These are phyloP conservation scores for Vanessa cardui DNA, from an alignment of 2,888 invertebrate species.

Conservation along the genomic window DNA sequence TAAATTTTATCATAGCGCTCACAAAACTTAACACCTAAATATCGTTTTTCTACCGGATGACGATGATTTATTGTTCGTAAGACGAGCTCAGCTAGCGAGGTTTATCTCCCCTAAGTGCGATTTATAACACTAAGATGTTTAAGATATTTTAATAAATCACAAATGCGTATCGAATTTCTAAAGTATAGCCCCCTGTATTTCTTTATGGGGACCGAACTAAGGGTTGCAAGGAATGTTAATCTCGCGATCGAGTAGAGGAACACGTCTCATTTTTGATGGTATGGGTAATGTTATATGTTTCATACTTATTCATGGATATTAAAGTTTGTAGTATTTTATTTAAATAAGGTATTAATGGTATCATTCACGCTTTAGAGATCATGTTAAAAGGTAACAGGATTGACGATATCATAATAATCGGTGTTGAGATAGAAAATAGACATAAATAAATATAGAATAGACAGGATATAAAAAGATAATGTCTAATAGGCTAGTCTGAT, in stretches of 20 bases:
- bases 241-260: slow-evolving; percentile 58
- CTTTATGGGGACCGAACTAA: slow-evolving; percentile 56
- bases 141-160: slow-evolving; percentile 80
- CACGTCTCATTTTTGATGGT: slow-evolving; percentile 42
- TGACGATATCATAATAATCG: neutral
- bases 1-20: slow-evolving; percentile 28
- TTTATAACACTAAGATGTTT: slow-evolving; percentile 74
- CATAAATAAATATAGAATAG: too few species aligned
- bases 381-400: neutral
- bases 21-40: slow-evolving; percentile 63
- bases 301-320: slow-evolving; percentile 30
- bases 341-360: slow-evolving; percentile 19
- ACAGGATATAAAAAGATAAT: too few species aligned
- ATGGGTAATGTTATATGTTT: slow-evolving; percentile 35
- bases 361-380: neutral
- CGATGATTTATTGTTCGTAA: slow-evolving; percentile 76
- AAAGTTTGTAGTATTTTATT: slow-evolving; percentile 34
- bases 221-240: slow-evolving; percentile 71
- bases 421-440: too few species aligned
- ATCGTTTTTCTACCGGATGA: slow-evolving; percentile 70
- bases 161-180: slow-evolving; percentile 77
- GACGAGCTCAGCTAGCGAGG: slow-evolving; percentile 64
- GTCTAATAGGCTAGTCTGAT: too few species aligned
- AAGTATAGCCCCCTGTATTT: slow-evolving; percentile 63
- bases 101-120: slow-evolving; percentile 75